These are phyloP conservation scores for Microtus pennsylvanicus DNA, from an alignment of 2,113 vertebrate genomes.

Conservation along the genomic window DNA sequence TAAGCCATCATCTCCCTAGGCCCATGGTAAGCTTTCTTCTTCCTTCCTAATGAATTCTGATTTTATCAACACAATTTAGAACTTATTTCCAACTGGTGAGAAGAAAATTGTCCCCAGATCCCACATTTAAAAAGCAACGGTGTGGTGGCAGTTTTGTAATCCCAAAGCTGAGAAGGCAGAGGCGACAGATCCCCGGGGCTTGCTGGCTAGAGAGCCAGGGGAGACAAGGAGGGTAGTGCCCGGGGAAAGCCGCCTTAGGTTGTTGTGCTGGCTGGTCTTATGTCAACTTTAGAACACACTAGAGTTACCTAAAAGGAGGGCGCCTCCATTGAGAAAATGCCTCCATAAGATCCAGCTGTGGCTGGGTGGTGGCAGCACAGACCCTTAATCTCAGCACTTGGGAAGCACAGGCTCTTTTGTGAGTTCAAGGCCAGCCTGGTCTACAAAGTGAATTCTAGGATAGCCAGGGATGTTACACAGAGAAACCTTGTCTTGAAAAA, in stretches of 20 bases:
- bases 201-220: background rate
- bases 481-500: no score
- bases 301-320: background rate
- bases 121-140: background rate
- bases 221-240: background rate
- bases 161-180: background rate
- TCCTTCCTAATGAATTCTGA: conserved; percentile 62
- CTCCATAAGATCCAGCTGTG: background rate
- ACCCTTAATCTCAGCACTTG: no score
- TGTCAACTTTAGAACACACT: background rate
- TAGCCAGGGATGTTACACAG: no score
- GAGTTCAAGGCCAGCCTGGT: no score
- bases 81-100: conserved; percentile 74
- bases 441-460: no score
- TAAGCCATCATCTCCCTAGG: background rate
- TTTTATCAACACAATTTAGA: conserved; percentile 75
- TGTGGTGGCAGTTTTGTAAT: background rate
- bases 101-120: conserved; percentile 49
- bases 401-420: no score
- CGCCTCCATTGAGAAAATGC: background rate
- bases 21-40: background rate
- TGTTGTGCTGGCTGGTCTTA: background rate
- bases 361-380: no score
- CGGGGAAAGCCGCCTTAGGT: background rate
- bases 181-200: background rate